Evolutionary conservation across 2,797 vertebrate genomes (phyloP).

Genomic region (Pseudochaenichthys georgianus): DNA sequence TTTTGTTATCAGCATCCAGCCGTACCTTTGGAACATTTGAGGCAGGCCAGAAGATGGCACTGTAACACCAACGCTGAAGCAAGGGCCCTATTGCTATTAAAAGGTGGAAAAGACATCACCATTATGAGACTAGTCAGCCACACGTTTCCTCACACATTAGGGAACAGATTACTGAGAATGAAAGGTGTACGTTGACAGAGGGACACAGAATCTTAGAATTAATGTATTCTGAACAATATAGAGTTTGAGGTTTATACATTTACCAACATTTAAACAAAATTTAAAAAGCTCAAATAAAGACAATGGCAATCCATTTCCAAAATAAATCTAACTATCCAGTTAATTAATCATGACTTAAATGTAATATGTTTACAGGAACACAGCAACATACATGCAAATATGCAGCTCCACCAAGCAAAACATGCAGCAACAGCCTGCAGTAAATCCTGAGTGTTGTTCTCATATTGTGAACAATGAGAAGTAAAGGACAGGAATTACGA

Average conservation of each 20-base stretch:
- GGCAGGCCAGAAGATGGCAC: conserved; percentile 71
- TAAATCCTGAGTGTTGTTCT: conserved; percentile 48
- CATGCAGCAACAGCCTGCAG: conserved; percentile 8
- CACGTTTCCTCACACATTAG: conserved; percentile 33
- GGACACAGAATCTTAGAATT: background rate
- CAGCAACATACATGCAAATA: conserved; percentile 42
- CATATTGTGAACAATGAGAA: conserved; percentile 69
- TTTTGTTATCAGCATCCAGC: conserved; percentile 8
- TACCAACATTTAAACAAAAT: conserved; percentile 2
- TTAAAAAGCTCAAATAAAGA: background rate
- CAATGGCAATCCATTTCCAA: background rate
- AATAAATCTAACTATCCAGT: background rate
- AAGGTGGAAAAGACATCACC: conserved; percentile 28
- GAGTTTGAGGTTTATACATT: background rate
- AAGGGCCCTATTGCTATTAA: background rate
- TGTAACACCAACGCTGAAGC: conserved; percentile 60
- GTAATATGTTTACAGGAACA: conserved; percentile 3
- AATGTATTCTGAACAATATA: background rate
- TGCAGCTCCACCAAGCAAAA: conserved; percentile 29
- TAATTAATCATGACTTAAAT: background rate
- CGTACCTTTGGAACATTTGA: background rate
- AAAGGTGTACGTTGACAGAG: conserved; percentile 2
- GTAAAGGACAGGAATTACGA: conserved; percentile 73
- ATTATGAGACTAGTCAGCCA: conserved; percentile 30
- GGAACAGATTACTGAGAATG: conserved; percentile 26